Base-by-base conservation (phyloP, 23 tunicate species). In the Styela plicata region DNA sequence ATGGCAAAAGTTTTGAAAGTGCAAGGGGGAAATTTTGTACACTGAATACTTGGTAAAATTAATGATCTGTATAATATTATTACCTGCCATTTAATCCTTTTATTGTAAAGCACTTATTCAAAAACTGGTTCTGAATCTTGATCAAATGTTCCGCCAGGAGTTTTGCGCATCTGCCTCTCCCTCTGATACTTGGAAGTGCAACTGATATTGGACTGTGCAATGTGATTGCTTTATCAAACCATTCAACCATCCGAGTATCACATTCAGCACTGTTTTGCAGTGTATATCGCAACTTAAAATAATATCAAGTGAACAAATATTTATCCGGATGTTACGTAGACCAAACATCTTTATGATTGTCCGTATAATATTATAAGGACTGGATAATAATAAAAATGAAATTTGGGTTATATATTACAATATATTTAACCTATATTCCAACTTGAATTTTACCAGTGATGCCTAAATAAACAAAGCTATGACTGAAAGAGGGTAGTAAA, bases 111-210 rank as follows among this genome's bases (percentile, higher is more conserved):
- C 90, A 86, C 13, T 35, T 33, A 26, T 18, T 19, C 20, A 86
- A 31, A 7, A 86, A 32, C 19, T 81, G 32, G 44, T 86, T 86
- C 25, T 86, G 90, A 27, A 67, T 74, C n/a, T 70, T 69, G 25
- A 80, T 64, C 26, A 86, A 3, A 81, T 70, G 63, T 44, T 86
- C 80, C 7, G 74, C 32, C 33, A 86, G 24, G 10, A 61, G 23
- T 33, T 64, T 36, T 5, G 90, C 90, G 70, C 80, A 80, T 74
- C 77, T 29, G 13, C 91, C 91, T 2, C 34, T 18, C 29, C 86
- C 91, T n/a, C 36, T 79, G 26, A 25, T 63, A 62, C 86, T 87
- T 19, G 91, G 91, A 57, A 87, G 35, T 29, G 62, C 64, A 74
- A 73, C 74, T 13, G 85, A 53, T 2, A 86, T 37, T 36, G 91